Evolutionary conservation across 2,888 invertebrate genomes (phyloP), one percentile per base, ranked within the genome.

Genomic region (Dorcus parallelipipedus): DNA sequence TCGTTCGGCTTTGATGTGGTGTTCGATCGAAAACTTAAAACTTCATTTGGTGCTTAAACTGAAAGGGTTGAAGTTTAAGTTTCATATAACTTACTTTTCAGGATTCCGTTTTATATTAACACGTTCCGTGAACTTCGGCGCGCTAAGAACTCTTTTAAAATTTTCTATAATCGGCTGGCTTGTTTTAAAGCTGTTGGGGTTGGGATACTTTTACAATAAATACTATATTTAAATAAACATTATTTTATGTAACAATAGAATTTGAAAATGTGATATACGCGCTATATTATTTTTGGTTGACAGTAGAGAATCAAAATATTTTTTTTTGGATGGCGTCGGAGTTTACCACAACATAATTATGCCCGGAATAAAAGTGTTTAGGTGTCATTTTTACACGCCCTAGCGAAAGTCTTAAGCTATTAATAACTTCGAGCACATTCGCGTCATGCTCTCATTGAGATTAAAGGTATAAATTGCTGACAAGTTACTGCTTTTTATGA

Each of bases 1-100:
- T 38, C 39, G 49, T 45, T 39, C n/a, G 38, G 49, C 54, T 57
- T 57, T 60, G 60, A 57, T 60, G 60, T 57, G 60, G 60, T 52
- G 57, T 57, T 57, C 57, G 57, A 60, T 60, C 57, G 60, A 57
- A 56, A 57, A 54, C 57, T 57, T 51, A 60, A 60, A 60, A 56
- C 54, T 57, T 60, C 54, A 56, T 60, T 60, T 57, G 49, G 54
- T 57, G 54, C 57, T 57, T 56, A 56, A 56, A 49, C 56, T 10
- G 41, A 41, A 41, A 41, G 14, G 41, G 41, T 10, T n/a, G 41
- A 41, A 41, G 14, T n/a, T 14, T 41, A 41, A 41, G 41, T 41
- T 41, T 41, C 10, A 41, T 41, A 9, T 6, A 41, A 41, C 10
- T 41, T 41, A 41, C 10, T 41, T 41, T 41, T 41, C 41, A 41